These are phyloP conservation scores for Dinomys branickii DNA, from an alignment of 2,113 vertebrate species.

Conservation along the genomic window DNA sequence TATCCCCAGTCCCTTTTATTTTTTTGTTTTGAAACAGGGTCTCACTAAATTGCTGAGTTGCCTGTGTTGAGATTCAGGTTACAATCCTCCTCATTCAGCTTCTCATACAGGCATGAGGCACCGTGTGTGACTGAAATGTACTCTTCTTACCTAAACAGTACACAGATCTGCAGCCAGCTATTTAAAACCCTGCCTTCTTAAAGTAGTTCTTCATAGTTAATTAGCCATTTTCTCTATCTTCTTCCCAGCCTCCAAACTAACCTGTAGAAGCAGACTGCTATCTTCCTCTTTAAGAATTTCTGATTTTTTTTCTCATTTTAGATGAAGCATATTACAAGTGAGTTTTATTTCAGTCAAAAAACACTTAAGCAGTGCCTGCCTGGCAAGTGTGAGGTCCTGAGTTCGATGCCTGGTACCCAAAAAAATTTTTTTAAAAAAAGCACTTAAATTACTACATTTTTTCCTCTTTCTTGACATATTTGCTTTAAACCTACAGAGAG, in stretches of 20 bases:
- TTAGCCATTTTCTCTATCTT: neutral
- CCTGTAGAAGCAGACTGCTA: neutral
- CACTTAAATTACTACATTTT: neutral
- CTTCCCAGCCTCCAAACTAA: neutral
- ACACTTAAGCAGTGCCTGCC: neutral
- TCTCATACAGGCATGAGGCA: neutral
- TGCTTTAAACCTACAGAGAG: neutral
- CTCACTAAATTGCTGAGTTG: neutral
- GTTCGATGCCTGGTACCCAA: no score
- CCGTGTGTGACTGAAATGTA: neutral
- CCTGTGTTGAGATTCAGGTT: neutral
- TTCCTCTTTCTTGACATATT: neutral
- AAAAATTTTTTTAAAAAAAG: neutral
- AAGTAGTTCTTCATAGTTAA: neutral
- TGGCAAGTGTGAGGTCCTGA: no score
- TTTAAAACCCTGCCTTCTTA: neutral
- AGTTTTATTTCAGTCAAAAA: neutral
- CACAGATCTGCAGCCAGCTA: neutral
- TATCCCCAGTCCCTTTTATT: neutral
- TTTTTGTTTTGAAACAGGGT: neutral
- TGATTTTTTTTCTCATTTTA: neutral
- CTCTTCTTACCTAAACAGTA: accelerated
- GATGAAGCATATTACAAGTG: neutral
- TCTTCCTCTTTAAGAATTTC: neutral
- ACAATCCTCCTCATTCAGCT: neutral